These are phyloP conservation scores for Chascanopsetta lugubris DNA, from an alignment of 2,113 vertebrate genomes.

Conservation along the genomic window DNA sequence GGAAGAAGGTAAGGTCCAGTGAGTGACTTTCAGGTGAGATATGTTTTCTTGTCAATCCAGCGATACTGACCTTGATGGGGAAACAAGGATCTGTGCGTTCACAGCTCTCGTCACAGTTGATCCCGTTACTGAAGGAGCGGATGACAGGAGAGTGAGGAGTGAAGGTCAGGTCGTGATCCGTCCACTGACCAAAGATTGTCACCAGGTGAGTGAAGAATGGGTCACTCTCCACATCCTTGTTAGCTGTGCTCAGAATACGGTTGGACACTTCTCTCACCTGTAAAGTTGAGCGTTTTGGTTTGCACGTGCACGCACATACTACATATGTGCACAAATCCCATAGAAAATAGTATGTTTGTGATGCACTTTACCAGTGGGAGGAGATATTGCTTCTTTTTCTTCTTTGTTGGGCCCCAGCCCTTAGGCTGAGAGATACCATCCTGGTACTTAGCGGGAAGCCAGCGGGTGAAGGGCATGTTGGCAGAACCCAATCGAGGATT, in stretches of 20 bases:
- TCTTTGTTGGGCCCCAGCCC: slow-evolving; percentile 72
- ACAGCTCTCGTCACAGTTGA: slow-evolving; percentile 80
- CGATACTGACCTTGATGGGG: slow-evolving; percentile 83
- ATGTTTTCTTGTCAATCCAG: neutral
- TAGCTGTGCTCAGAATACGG: slow-evolving; percentile 73
- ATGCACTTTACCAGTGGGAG: slow-evolving; percentile 89
- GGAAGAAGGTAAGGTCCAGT: neutral
- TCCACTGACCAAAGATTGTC: slow-evolving; percentile 88
- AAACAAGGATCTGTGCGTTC: slow-evolving; percentile 78
- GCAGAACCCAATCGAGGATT: slow-evolving; percentile 79
- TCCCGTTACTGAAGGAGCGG: slow-evolving; percentile 63
- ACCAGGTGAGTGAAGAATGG: slow-evolving; percentile 78
- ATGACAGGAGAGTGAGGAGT: slow-evolving; percentile 80
- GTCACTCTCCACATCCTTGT: slow-evolving; percentile 71
- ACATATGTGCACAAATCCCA: neutral
- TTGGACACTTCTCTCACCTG: slow-evolving; percentile 87
- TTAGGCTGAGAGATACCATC: slow-evolving; percentile 75
- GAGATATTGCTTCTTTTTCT: slow-evolving; percentile 35
- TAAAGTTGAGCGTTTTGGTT: neutral
- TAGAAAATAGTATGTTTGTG: too few species aligned
- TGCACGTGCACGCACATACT: too few species aligned
- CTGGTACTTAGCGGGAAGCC: slow-evolving; percentile 86
- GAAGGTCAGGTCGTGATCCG: slow-evolving; percentile 87
- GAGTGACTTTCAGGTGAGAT: neutral
- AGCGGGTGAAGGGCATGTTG: slow-evolving; percentile 83